Evolutionary conservation across 2,113 vertebrate genomes (phyloP).

Genomic region (Corynorhinus townsendii): DNA sequence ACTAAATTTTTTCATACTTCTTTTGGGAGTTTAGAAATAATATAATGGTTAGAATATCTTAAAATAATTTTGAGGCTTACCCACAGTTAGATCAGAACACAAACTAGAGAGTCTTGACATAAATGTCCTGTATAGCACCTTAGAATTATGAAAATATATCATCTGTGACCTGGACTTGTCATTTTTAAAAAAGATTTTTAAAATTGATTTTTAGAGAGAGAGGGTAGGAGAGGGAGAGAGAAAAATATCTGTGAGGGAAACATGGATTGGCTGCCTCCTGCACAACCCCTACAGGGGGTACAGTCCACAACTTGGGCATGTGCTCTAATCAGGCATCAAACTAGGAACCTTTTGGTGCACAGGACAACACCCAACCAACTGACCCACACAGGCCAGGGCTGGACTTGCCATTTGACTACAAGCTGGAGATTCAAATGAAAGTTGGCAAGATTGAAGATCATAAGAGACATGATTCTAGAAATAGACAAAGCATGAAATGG

Average conservation of each 20-base stretch:
- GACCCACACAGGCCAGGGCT: too few relatives aligned
- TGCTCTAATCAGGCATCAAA: too few relatives aligned
- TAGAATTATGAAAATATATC: background rate
- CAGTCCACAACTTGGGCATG: too few relatives aligned
- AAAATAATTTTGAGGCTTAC: background rate
- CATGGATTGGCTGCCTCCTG: too few relatives aligned
- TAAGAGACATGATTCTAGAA: constrained; percentile 29
- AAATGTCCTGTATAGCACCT: background rate
- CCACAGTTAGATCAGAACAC: background rate
- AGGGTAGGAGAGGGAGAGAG: too few relatives aligned
- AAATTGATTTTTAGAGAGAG: too few relatives aligned
- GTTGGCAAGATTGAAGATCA: constrained; percentile 37
- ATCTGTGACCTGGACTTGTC: background rate
- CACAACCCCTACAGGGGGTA: too few relatives aligned
- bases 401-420: background rate
- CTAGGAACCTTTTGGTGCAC: too few relatives aligned
- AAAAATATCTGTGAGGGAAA: too few relatives aligned
- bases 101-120: background rate
- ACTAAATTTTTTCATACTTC: background rate
- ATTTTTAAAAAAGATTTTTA: background rate
- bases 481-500: constrained; percentile 33
- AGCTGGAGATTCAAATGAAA: constrained; percentile 19
- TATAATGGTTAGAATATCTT: background rate
- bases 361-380: too few relatives aligned
- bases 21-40: background rate